Evolutionary conservation across 2,888 invertebrate species (phyloP).

Genomic region (Dorcus parallelipipedus): DNA sequence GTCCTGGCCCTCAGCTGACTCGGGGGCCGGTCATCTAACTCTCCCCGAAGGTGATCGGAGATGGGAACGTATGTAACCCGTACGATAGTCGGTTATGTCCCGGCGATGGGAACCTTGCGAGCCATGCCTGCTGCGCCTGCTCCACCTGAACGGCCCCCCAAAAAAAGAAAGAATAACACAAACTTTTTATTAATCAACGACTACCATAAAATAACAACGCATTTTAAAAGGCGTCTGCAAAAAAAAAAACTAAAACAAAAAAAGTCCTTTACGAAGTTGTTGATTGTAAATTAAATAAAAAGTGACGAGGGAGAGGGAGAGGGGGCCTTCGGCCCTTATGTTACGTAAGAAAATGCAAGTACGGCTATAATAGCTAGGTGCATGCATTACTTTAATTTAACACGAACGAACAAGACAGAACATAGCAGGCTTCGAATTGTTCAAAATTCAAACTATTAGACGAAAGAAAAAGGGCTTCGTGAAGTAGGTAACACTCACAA

Average conservation of each 20-base stretch:
- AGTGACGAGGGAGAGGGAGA: too few species aligned
- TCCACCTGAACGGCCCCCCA: conserved; percentile 59
- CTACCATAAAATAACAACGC: too few species aligned
- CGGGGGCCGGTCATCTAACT: conserved; percentile 74
- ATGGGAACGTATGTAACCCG: conserved; percentile 88
- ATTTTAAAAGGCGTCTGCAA: neutral
- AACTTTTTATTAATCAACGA: neutral
- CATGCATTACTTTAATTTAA: neutral
- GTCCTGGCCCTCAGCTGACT: neutral
- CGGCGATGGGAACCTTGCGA: conserved; percentile 54
- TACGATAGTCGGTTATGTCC: conserved; percentile 74
- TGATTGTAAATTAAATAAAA: too few species aligned
- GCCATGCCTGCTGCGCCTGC: conserved; percentile 65
- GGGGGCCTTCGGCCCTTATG: too few species aligned
- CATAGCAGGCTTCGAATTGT: neutral
- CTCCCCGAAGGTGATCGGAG: conserved; percentile 89
- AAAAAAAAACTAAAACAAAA: neutral
- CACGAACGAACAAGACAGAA: neutral
- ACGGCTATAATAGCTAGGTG: too few species aligned
- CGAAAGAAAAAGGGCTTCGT: neutral
- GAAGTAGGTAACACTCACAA: conserved; percentile 9
- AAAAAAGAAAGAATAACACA: neutral
- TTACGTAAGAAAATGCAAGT: neutral
- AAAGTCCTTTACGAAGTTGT: neutral
- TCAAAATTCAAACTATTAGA: neutral